Conservation (phyloP, 2,888 invertebrate species). For the Orgyia antiqua region DNA sequence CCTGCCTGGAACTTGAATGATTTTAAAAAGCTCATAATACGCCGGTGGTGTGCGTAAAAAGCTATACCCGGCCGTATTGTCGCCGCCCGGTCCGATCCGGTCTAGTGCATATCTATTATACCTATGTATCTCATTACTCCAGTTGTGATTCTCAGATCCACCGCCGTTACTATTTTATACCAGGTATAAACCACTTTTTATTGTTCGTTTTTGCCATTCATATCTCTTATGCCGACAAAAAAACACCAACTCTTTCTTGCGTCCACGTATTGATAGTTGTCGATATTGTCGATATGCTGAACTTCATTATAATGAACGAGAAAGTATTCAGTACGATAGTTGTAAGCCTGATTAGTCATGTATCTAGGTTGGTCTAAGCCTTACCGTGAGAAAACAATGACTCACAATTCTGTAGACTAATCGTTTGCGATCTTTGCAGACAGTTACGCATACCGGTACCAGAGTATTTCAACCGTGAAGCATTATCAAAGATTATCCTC, state of each 20-base stretch:
- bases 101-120: slow-evolving; percentile 73
- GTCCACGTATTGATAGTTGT: slow-evolving; percentile 15
- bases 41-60: slow-evolving; percentile 65
- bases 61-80: slow-evolving; percentile 68
- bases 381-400: slow-evolving; percentile 48
- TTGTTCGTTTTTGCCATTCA: slow-evolving; percentile 37
- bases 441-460: slow-evolving; percentile 23
- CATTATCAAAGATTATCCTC: slow-evolving; percentile 15
- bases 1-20: too few species aligned
- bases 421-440: slow-evolving; percentile 19
- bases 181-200: slow-evolving; percentile 60
- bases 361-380: slow-evolving; percentile 38
- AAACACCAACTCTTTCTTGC: slow-evolving; percentile 32
- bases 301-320: slow-evolving; percentile 16
- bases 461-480: slow-evolving; percentile 17
- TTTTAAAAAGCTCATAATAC: too few species aligned
- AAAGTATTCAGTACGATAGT: too few species aligned
- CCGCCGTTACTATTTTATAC: slow-evolving; percentile 62
- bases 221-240: slow-evolving; percentile 22
- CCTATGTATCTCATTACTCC: slow-evolving; percentile 61
- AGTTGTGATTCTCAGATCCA: slow-evolving; percentile 55
- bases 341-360: slow-evolving; percentile 49
- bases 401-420: slow-evolving; percentile 43
- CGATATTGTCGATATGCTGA: slow-evolving; percentile 14
- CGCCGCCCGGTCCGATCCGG: slow-evolving; percentile 57